phyloP scores from a whole-genome alignment of 2,113 vertebrate genomes.

The Nothoprocta perdicaria region DNA sequence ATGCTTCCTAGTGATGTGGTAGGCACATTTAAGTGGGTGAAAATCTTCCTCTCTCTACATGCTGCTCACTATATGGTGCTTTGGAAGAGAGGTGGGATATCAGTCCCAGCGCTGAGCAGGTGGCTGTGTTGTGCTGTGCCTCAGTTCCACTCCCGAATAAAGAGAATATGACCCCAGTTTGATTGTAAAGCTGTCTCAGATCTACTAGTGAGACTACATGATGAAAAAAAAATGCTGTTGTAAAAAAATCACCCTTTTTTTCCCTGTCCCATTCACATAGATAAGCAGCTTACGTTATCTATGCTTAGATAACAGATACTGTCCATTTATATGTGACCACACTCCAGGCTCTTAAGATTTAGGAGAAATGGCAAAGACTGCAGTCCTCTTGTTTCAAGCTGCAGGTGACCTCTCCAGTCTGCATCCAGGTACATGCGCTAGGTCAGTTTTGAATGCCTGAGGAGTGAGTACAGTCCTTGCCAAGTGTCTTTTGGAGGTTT shows the following conservation, averaged over 20 bases:
- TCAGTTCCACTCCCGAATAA: not conserved
- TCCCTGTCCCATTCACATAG: not conserved
- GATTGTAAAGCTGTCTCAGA: not conserved
- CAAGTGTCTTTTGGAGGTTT: not conserved
- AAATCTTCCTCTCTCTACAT: accelerated
- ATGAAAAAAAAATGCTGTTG: not conserved
- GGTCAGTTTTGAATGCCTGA: not conserved
- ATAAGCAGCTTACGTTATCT: not conserved
- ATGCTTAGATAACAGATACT: not conserved
- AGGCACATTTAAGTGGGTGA: not conserved
- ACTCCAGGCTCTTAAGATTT: not conserved
- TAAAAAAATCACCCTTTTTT: not conserved
- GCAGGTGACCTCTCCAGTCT: not conserved
- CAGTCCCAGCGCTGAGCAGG: not conserved
- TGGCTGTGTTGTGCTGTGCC: not conserved
- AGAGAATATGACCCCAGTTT: not conserved
- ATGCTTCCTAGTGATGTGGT: not conserved
- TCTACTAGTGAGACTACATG: not conserved
- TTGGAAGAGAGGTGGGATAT: not conserved
- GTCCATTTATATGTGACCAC: not conserved
- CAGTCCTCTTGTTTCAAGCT: not conserved
- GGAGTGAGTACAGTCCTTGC: not conserved
- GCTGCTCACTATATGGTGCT: not conserved
- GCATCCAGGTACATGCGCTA: not conserved
- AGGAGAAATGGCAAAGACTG: not conserved